Base-by-base conservation (phyloP, 2,888 invertebrate species). In the Dascillus cervinus region DNA sequence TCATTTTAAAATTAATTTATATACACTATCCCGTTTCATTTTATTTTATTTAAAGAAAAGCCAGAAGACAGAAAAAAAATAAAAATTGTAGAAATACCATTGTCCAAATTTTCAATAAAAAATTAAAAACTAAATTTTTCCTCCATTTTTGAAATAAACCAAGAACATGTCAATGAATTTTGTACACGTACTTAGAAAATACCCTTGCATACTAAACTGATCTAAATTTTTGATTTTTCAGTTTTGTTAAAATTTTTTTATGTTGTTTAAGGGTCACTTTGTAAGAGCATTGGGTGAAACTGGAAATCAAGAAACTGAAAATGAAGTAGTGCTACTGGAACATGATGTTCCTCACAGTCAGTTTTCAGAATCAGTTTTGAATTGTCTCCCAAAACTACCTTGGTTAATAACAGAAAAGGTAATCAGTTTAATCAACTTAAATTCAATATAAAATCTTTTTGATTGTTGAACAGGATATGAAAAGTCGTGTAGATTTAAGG, bases 311-410 rank as follows among this genome's bases (percentile, higher is more conserved):
- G 79, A 83, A 8, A 94, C 97, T 0, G 98, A 98, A 66, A 98
- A 97, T 59, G 95, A 96, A 65, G 96, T 92, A 4, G 77, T 98
- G 21, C 69, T 98, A 2, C 61, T 97, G 37, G 97, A 98, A 55
- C 95, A 98, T 58, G 97, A 97, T 63, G 86, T 98, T 2, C 97
- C 96, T 0, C 95, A 97, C 58, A 86, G 87, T 45, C 79, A 87
- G 45, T 98, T 98, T 66, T 92, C 95, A 1, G 89, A 94, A 50
- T 84, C 88, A 15, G 98, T 98, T 9, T 74, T 95, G 1, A 81
- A 80, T 32, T 97, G 90, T 58, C 70, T 98, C 23, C 98, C 98
- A 1, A 74, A 80, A 41, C 60, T 88, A 52, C 90, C 94, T 13
- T 96, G 95, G 94, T 64, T 70, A 12, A 92, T 96, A 44, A 83